Conservation (phyloP, 2,113 vertebrate species). For the Rynchops niger region DNA sequence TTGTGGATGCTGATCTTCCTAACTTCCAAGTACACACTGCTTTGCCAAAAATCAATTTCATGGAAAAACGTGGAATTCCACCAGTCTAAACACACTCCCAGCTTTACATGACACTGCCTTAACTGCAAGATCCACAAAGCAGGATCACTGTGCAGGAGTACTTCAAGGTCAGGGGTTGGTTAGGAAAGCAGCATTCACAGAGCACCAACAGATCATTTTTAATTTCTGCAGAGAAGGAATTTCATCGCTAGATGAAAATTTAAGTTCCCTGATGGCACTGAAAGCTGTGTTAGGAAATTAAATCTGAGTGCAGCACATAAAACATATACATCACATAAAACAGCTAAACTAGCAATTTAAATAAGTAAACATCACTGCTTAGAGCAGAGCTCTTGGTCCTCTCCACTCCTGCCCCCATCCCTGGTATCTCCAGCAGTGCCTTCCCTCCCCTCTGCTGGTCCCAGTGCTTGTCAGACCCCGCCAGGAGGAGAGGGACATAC, state of each 20-base stretch:
- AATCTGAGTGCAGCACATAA: background rate
- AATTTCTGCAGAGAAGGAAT: background rate
- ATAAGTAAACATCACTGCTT: background rate
- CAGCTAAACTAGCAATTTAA: background rate
- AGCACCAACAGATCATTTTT: background rate
- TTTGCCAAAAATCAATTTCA: background rate
- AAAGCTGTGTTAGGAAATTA: background rate
- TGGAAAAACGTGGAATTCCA: background rate
- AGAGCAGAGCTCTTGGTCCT: background rate
- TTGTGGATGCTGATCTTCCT: background rate
- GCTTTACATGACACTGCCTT: background rate
- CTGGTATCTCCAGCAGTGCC: background rate
- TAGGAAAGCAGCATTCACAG: background rate
- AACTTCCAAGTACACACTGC: background rate
- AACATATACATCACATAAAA: background rate
- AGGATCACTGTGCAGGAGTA: background rate
- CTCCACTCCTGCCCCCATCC: background rate
- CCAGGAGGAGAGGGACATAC: background rate
- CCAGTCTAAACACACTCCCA: background rate
- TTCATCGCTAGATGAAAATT: background rate
- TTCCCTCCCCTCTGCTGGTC: background rate
- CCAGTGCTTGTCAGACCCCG: background rate
- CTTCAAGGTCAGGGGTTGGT: background rate
- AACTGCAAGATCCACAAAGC: background rate
- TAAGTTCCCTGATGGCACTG: background rate